Conservation (phyloP, 1,140 invertebrate genomes). For the Sycophaga agraensis region DNA sequence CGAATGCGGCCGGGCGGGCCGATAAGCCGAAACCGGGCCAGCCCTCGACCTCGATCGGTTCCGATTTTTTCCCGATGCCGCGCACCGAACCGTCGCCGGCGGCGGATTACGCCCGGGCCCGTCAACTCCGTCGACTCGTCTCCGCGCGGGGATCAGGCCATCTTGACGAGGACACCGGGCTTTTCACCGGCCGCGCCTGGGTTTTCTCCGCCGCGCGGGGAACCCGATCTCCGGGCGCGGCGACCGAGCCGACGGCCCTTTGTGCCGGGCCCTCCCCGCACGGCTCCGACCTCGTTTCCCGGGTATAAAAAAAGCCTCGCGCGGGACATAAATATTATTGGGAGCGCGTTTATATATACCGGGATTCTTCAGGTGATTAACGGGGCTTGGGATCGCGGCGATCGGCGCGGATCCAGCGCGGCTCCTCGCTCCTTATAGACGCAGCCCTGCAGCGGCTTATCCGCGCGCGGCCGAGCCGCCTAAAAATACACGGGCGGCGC, state of each 20-base stretch:
- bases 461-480: not conserved
- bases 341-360: not conserved
- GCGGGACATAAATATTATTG: constrained; percentile 17
- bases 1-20: not conserved
- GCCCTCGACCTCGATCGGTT: constrained; percentile 9
- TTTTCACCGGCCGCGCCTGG: not conserved
- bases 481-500: too few species aligned
- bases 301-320: constrained; percentile 17
- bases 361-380: constrained; percentile 15
- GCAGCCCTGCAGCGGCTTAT: not conserved
- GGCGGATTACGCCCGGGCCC: too few species aligned
- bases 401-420: too few species aligned
- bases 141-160: not conserved
- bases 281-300: constrained; percentile 21
- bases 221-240: too few species aligned
- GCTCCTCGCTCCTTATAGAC: too few species aligned
- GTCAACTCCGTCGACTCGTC: too few species aligned
- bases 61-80: too few species aligned
- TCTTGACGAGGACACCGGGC: constrained; percentile 6
- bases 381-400: not conserved
- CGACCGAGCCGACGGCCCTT: not conserved
- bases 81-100: too few species aligned
- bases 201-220: not conserved
- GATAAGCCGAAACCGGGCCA: constrained; percentile 17
- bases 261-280: not conserved